Conservation (phyloP, 2,797 vertebrate genomes). For the Oreortyx pictus region DNA sequence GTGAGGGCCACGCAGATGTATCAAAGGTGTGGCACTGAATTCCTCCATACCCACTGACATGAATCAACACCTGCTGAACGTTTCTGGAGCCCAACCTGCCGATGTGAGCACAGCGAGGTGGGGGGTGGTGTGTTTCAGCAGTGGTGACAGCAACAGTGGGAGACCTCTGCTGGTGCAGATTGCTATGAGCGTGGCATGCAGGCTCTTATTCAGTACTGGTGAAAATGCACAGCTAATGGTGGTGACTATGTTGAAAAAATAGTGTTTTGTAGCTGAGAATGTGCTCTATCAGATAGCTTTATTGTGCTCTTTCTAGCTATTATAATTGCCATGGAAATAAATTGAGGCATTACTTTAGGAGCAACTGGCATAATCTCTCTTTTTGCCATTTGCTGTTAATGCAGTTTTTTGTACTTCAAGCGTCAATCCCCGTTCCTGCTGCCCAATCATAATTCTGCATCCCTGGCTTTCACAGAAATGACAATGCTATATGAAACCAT, state of each 20-base stretch:
- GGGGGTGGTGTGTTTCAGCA: too few relatives aligned
- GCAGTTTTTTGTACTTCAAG: neutral
- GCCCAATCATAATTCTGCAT: neutral
- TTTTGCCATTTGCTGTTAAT: neutral
- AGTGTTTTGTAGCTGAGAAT: neutral
- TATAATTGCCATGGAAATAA: neutral
- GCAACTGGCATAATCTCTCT: neutral
- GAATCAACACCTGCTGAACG: too few relatives aligned
- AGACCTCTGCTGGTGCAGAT: neutral
- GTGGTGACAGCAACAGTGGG: neutral
- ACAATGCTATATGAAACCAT: neutral
- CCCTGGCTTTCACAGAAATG: neutral
- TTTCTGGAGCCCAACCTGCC: too few relatives aligned
- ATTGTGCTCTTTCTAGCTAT: neutral
- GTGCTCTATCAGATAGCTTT: neutral
- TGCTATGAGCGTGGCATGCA: neutral
- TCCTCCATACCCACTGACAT: too few relatives aligned
- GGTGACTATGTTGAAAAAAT: neutral
- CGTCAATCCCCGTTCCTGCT: neutral
- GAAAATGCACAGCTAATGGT: neutral
- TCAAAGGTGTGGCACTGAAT: too few relatives aligned
- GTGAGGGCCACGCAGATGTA: too few relatives aligned
- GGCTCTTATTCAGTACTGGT: neutral
- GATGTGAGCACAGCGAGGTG: too few relatives aligned
- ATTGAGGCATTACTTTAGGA: neutral